These are phyloP conservation scores for Epinotia nisella DNA, from an alignment of 2,888 invertebrate genomes.

Conservation along the genomic window DNA sequence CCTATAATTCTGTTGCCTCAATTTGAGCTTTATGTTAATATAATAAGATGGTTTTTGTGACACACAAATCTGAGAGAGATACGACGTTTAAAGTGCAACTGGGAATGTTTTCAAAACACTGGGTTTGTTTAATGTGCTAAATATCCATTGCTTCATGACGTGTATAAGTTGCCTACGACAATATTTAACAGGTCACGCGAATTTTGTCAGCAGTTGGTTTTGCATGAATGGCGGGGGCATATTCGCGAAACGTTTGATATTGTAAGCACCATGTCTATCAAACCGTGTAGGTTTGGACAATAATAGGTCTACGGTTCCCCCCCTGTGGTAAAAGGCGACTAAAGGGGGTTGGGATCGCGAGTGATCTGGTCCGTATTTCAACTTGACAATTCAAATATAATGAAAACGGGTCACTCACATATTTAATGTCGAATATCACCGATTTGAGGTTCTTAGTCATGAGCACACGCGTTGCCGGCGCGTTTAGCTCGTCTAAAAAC, in stretches of 20 bases:
- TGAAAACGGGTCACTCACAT: no score
- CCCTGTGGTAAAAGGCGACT: no score
- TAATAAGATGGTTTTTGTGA: background rate
- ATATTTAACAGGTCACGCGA: constrained; percentile 61
- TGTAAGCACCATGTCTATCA: no score
- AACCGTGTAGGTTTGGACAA: no score
- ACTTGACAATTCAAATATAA: no score
- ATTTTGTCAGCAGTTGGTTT: constrained; percentile 65
- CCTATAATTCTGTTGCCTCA: background rate
- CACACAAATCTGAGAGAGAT: background rate
- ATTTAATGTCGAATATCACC: no score
- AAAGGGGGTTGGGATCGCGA: no score
- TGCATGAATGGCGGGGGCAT: constrained; percentile 53
- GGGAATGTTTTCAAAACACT: constrained; percentile 38
- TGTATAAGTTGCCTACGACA: constrained; percentile 53
- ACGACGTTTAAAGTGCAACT: background rate
- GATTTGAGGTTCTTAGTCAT: no score
- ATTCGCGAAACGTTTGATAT: constrained; percentile 51
- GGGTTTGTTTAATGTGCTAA: constrained; percentile 19
- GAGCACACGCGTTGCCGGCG: no score
- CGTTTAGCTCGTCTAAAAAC: no score
- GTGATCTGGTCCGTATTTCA: no score
- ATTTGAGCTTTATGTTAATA: background rate
- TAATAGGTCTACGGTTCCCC: no score
- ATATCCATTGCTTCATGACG: constrained; percentile 28